Conservation (phyloP, 2,888 invertebrate species). For the Stenoptilia bipunctidactyla region DNA sequence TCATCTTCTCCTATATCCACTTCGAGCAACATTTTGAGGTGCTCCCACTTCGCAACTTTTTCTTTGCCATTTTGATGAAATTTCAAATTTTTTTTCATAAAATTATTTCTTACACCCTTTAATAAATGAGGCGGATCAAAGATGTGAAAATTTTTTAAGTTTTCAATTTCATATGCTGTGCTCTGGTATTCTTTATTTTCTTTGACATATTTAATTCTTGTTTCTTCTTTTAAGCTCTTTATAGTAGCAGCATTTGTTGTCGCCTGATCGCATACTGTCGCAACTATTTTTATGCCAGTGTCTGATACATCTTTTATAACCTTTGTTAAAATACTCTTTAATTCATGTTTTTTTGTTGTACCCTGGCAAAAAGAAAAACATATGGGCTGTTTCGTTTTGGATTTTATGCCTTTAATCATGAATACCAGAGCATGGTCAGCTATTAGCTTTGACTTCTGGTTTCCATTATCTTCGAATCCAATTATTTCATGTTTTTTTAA, state of each 20-base stretch:
- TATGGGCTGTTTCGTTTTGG: constrained; percentile 1
- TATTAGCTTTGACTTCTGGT: neutral
- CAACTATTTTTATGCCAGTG: neutral
- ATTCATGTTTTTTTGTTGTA: neutral
- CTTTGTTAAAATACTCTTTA: constrained; percentile 1
- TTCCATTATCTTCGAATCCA: constrained; percentile 2
- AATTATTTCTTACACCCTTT: constrained; percentile 12
- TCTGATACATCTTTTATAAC: neutral
- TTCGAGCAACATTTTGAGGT: too few species aligned
- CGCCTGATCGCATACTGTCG: constrained; percentile 2
- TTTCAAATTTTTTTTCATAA: constrained; percentile 8
- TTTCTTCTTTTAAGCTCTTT: neutral
- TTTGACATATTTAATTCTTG: too few species aligned
- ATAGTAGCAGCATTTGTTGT: neutral
- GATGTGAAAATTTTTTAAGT: constrained; percentile 4
- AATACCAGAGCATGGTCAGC: constrained; percentile 5
- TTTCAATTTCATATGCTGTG: too few species aligned
- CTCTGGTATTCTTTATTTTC: too few species aligned
- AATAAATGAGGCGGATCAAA: constrained; percentile 11
- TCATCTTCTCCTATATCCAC: constrained; percentile 6
- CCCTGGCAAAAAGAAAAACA: constrained; percentile 2
- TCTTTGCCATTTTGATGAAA: constrained; percentile 6
- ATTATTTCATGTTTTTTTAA: constrained; percentile 1
- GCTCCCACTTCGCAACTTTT: constrained; percentile 10
- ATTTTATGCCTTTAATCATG: constrained; percentile 2